Evolutionary conservation across 2,113 vertebrate genomes (phyloP).

Genomic region (Lepus europaeus): DNA sequence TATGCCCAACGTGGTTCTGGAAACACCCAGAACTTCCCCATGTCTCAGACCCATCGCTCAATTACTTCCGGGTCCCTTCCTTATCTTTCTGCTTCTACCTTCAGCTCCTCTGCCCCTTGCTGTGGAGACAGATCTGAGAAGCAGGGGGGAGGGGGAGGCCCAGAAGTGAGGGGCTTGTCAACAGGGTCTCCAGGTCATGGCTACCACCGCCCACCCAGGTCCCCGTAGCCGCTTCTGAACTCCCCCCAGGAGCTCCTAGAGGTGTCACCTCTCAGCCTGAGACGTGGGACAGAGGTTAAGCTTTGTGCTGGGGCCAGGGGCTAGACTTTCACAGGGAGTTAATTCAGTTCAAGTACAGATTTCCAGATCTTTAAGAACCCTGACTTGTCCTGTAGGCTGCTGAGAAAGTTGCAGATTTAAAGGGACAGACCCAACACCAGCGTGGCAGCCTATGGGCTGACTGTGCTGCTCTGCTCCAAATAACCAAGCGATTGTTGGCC

Average conservation of each 20-base stretch:
- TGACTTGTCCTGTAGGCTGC: neutral
- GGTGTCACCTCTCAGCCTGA: neutral
- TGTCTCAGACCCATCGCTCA: neutral
- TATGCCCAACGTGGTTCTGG: neutral
- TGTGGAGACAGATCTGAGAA: neutral
- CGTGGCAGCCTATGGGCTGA: neutral
- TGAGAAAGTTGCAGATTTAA: neutral
- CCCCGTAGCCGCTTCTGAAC: neutral
- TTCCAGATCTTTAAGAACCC: conserved; percentile 9
- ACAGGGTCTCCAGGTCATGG: neutral
- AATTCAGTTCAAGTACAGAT: neutral
- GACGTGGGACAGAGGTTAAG: neutral
- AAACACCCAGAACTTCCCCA: neutral
- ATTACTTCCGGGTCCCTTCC: neutral
- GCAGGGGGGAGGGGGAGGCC: neutral
- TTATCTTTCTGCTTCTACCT: neutral
- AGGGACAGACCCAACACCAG: neutral
- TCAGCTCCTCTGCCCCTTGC: neutral
- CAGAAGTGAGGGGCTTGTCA: neutral
- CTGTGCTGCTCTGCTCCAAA: conserved; percentile 47
- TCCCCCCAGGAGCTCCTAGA: neutral
- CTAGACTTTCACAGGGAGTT: neutral
- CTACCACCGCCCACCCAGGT: neutral
- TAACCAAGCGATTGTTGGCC: neutral
- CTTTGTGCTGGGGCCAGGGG: neutral